Base-by-base conservation (phyloP, 1,140 invertebrate species). In the Bombyx mori region DNA sequence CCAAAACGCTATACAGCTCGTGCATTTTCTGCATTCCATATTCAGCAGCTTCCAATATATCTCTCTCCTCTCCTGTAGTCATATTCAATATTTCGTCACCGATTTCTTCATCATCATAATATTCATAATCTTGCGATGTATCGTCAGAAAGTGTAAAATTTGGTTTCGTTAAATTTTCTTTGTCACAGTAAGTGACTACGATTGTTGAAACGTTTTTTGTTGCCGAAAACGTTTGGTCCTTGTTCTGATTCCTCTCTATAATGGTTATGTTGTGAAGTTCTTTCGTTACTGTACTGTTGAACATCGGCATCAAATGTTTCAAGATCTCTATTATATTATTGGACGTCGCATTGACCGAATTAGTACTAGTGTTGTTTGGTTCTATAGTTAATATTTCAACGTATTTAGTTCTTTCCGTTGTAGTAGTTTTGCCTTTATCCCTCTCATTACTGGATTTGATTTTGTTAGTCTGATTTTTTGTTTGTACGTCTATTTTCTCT, bases 11-110 rank as follows among this genome's bases (percentile, higher is more conserved):
- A 63, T 92, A 91, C 18, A 94, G 77, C 47, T 93, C 88, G 42
- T 91, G 89, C 89, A 93, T 92, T 50, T 89, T 90, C 58, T 89
- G 85, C 52, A 94, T 82, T 26, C 93, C 93, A 69, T 90, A 91
- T 65, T 91, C 88, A 0, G 90, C 88, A 9, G 92, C 92, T 72
- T 92, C 90, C 44, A 90, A 74, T 5, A 92, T 71, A 57, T 92
- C 89, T 64, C 71, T 88, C 47, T 84, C 74, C 62, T 83, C 74
- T 53, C 71, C 69, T 12, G 52, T 62, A 0, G 75, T 71, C 54
- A 63, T 52, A 53, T 70, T 62, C n/a, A 62, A 58, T 18, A 47
- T 54, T 35, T 61, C 48, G 49, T 65, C 62, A 47, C 57, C 50
- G 44, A 61, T 61, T 10, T 62, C 52, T 44, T 72, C 61, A 45